A percentile compares a stretch with the other conserved stretches of the same genome.
Conservation (phyloP, 2,888 invertebrate genomes). For the Trissolcus japonicus region DNA sequence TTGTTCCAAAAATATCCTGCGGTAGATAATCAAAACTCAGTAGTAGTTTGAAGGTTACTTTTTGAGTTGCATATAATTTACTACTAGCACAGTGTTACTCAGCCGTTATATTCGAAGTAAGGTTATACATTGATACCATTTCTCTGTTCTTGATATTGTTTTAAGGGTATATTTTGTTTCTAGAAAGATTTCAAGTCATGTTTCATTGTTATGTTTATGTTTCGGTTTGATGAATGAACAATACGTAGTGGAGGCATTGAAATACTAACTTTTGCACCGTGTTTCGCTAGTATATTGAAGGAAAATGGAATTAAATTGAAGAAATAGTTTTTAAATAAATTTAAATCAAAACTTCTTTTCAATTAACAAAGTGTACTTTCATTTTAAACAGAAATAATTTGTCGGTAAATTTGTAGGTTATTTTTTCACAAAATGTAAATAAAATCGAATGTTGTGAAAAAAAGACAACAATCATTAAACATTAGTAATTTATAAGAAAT, state of each 20-base stretch:
- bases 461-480: not conserved
- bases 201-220: not conserved
- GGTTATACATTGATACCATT: not conserved
- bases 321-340: no score
- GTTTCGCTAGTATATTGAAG: no score
- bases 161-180: not conserved
- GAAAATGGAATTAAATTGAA: no score
- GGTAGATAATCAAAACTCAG: constrained; percentile 15
- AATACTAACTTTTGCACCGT: no score
- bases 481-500: not conserved
- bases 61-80: not conserved
- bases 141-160: not conserved
- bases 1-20: constrained; percentile 30
- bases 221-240: not conserved
- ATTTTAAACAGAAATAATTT: no score
- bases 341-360: no score
- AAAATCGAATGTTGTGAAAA: not conserved
- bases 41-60: constrained; percentile 3
- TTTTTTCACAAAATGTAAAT: not conserved
- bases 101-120: not conserved
- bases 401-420: no score
- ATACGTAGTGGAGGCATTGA: no score
- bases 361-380: no score
- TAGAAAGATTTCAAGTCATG: not conserved
- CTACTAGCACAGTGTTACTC: not conserved